Evolutionary conservation across 2,113 vertebrate genomes (phyloP).

Genomic region (Thoracochromis brauschi): DNA sequence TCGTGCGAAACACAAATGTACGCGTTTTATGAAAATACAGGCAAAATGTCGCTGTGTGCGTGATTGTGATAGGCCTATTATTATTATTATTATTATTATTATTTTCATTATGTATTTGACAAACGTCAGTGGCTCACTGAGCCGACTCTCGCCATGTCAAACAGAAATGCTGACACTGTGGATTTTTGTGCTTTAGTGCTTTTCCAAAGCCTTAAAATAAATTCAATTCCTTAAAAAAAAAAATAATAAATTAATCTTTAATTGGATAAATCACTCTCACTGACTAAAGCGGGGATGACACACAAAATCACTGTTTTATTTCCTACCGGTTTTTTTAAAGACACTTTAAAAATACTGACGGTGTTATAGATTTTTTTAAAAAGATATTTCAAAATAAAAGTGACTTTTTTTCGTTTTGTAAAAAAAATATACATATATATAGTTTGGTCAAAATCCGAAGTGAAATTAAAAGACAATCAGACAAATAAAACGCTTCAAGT

Average conservation of each 20-base stretch:
- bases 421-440: accelerated
- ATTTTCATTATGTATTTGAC: not conserved
- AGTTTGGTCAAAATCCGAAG: not conserved
- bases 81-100: not conserved
- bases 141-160: not conserved
- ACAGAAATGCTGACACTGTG: not conserved
- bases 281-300: not conserved
- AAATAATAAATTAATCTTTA: not conserved
- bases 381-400: not conserved
- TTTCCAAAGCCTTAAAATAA: not conserved
- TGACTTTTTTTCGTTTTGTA: not conserved
- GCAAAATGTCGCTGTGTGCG: not conserved
- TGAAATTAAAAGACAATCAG: not conserved
- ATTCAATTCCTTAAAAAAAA: not conserved
- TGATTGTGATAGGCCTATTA: not conserved
- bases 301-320: not conserved
- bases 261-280: not conserved
- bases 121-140: not conserved
- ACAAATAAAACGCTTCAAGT: not conserved
- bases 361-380: not conserved
- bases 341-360: not conserved
- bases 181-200: not conserved
- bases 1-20: not conserved
- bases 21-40: not conserved
- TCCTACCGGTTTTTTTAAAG: not conserved